Evolutionary conservation across 2,113 vertebrate species (phyloP).

Genomic region (Pedionomus torquatus): DNA sequence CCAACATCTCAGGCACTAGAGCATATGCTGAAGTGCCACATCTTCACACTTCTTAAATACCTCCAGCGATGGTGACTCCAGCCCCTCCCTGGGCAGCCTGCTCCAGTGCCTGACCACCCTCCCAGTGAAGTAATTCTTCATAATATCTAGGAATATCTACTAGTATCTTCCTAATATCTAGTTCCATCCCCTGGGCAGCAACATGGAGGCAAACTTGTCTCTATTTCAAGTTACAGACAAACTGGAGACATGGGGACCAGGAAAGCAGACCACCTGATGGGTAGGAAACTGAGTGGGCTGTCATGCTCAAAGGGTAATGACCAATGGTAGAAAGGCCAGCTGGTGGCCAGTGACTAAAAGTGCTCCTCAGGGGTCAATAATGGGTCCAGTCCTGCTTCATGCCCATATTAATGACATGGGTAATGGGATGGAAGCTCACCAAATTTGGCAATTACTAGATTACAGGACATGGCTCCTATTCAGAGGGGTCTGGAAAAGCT

Average conservation of each 20-base stretch:
- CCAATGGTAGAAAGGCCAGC: rapidly evolving
- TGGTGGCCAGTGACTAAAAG: background rate
- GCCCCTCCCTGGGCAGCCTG: no score
- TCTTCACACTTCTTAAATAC: no score
- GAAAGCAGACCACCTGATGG: background rate
- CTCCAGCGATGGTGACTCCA: no score
- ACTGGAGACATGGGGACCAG: background rate
- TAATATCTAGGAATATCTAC: no score
- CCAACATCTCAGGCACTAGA: no score
- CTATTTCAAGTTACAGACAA: background rate
- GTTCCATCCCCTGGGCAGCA: background rate
- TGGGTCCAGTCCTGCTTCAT: background rate
- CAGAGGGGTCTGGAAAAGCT: background rate
- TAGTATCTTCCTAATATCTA: no score
- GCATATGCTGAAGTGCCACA: no score
- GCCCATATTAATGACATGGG: background rate
- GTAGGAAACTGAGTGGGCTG: background rate
- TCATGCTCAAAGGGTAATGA: background rate
- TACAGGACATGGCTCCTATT: background rate
- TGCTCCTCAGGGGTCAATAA: background rate
- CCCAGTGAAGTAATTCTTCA: no score
- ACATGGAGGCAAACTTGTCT: background rate
- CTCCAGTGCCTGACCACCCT: no score
- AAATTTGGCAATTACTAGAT: background rate
- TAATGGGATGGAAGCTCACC: background rate